Percentiles rank a stretch among this genome's conserved stretches.
These are phyloP conservation scores for Pectinophora gossypiella DNA, from an alignment of 1,140 invertebrate genomes.

Conservation along the genomic window DNA sequence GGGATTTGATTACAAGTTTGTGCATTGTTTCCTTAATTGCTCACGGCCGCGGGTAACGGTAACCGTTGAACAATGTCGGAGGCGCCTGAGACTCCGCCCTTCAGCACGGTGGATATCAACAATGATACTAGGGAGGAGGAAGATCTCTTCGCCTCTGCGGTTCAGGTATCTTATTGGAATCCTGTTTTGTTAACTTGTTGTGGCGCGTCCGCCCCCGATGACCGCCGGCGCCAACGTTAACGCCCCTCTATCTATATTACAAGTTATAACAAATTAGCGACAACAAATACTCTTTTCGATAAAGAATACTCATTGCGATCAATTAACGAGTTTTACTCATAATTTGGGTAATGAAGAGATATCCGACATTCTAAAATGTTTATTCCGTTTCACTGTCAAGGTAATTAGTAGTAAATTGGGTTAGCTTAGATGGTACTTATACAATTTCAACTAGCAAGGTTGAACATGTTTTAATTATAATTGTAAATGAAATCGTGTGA, in stretches of 20 bases:
- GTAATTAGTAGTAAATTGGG: not conserved
- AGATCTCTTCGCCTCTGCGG: conserved; percentile 86
- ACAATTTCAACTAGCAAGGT: not conserved
- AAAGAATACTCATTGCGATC: no score
- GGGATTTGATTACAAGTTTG: conserved; percentile 18
- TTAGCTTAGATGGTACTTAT: not conserved
- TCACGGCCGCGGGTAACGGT: conserved; percentile 7
- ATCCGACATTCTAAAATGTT: no score
- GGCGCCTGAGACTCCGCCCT: conserved; percentile 80
- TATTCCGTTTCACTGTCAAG: not conserved
- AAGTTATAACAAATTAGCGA: no score
- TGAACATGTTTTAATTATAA: not conserved
- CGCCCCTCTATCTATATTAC: conserved; percentile 37
- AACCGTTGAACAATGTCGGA: conserved; percentile 77
- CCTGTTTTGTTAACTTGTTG: conserved; percentile 40
- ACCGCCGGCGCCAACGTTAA: conserved; percentile 35
- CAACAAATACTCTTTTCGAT: no score
- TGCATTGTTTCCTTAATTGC: conserved; percentile 9
- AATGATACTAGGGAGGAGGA: conserved; percentile 84
- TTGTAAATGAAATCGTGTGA: not conserved
- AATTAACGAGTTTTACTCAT: no score
- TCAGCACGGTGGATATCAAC: conserved; percentile 82
- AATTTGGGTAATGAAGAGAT: no score
- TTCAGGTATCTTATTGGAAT: conserved; percentile 80
- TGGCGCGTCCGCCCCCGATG: conserved; percentile 34